phyloP scores from a whole-genome alignment of 2,797 vertebrate genomes.

The Manis pentadactyla region DNA sequence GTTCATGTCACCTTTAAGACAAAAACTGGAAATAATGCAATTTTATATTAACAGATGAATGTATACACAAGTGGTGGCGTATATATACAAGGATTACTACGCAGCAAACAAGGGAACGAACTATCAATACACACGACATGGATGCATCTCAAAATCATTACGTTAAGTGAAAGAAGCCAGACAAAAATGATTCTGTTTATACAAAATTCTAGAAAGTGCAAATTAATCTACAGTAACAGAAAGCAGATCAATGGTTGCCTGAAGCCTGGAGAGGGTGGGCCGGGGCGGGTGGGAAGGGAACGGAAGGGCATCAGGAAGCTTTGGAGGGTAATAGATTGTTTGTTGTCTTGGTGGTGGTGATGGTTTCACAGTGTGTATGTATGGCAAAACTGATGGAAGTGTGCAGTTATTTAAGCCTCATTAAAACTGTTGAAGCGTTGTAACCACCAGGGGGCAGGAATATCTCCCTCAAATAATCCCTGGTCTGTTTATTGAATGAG shows the following conservation, averaged over 20 bases:
- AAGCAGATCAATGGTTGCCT: not conserved
- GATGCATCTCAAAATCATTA: not conserved
- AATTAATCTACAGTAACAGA: not conserved
- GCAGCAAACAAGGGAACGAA: not conserved
- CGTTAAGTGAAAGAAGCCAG: not conserved
- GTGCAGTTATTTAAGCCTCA: not conserved
- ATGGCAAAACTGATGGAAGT: not conserved
- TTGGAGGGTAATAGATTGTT: not conserved
- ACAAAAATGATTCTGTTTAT: not conserved
- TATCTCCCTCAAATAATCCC: not conserved
- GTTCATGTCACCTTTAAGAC: not conserved
- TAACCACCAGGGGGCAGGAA: not conserved
- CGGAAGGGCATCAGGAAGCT: not conserved
- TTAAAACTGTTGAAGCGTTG: not conserved
- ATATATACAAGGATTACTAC: not conserved
- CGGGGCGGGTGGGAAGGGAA: not conserved
- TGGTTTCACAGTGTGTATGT: not conserved
- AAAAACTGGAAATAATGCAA: not conserved
- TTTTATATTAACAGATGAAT: not conserved
- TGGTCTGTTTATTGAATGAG: not conserved
- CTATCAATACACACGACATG: not conserved
- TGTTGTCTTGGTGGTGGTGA: not conserved
- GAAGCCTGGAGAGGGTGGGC: no score
- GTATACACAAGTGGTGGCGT: accelerated
- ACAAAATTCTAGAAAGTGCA: not conserved